A percentile compares a stretch with the other conserved stretches of the same genome.
phyloP scores from a whole-genome alignment of 92 coral and sea anemone species.

The Paramuricea clavata region DNA sequence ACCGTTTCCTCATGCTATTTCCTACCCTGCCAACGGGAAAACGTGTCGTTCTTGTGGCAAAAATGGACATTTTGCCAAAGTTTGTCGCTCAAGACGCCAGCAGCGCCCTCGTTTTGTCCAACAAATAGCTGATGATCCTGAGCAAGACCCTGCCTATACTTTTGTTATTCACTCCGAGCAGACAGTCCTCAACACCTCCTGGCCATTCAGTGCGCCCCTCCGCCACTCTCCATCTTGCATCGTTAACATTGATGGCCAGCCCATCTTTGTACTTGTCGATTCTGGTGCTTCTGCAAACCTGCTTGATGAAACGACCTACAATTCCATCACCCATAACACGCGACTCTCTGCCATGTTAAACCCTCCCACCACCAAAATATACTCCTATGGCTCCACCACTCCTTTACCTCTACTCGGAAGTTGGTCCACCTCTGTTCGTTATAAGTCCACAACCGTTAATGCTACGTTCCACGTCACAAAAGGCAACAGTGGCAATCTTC shows the following conservation, averaged over 20 bases:
- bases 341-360: slow-evolving; percentile 20
- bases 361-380: slow-evolving; percentile 51
- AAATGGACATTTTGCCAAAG: slow-evolving; percentile 36
- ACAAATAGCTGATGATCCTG: not conserved
- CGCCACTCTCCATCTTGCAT: slow-evolving; percentile 23
- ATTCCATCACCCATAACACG: slow-evolving; percentile 23
- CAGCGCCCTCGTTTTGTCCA: not conserved
- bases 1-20: not conserved
- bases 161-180: slow-evolving; percentile 7
- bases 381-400: slow-evolving; percentile 59
- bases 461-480: slow-evolving; percentile 68
- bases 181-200: slow-evolving; percentile 18
- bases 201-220: not conserved
- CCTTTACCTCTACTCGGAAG: slow-evolving; percentile 73
- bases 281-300: slow-evolving; percentile 69
- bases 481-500: slow-evolving; percentile 67
- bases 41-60: slow-evolving; percentile 38
- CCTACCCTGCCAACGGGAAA: slow-evolving; percentile 45
- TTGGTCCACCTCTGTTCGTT: slow-evolving; percentile 42
- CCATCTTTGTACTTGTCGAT: slow-evolving; percentile 51
- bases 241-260: slow-evolving; percentile 45
- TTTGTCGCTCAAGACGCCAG: slow-evolving; percentile 22
- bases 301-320: slow-evolving; percentile 44
- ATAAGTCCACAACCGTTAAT: slow-evolving; percentile 54
- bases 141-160: slow-evolving; percentile 24